phyloP scores from a whole-genome alignment of 2,888 invertebrate genomes.

The Odontocolon sp. region DNA sequence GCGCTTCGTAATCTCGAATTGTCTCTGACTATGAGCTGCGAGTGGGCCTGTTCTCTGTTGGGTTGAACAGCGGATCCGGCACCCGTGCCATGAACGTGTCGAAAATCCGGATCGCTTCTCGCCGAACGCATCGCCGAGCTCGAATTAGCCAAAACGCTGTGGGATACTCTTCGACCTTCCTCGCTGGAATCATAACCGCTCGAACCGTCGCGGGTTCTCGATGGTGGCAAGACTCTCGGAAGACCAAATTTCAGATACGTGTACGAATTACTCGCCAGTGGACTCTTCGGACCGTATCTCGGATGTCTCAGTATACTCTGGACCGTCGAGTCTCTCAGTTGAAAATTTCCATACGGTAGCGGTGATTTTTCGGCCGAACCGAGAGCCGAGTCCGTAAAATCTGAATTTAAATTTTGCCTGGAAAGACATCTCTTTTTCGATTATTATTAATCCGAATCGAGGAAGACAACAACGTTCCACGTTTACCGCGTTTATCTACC shows the following conservation, averaged over 20 bases:
- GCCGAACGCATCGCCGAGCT: slow-evolving; percentile 85
- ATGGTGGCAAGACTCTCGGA: slow-evolving; percentile 94
- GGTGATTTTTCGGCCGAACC: slow-evolving; percentile 97
- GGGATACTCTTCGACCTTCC: slow-evolving; percentile 79
- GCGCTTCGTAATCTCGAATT: slow-evolving; percentile 83
- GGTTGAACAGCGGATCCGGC: slow-evolving; percentile 68
- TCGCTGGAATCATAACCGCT: slow-evolving; percentile 96
- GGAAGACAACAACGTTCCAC: slow-evolving; percentile 15
- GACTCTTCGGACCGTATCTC: slow-evolving; percentile 94
- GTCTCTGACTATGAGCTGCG: slow-evolving; percentile 72
- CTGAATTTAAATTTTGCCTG: slow-evolving; percentile 97
- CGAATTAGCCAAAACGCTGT: slow-evolving; percentile 83
- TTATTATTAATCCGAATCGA: not conserved
- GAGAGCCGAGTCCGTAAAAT: slow-evolving; percentile 96
- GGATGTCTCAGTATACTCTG: slow-evolving; percentile 95
- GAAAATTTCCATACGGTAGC: slow-evolving; percentile 96
- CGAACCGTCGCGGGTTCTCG: slow-evolving; percentile 88
- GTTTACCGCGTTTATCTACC: no score
- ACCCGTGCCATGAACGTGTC: slow-evolving; percentile 69
- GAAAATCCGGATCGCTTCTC: slow-evolving; percentile 93
- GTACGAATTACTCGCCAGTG: slow-evolving; percentile 94
- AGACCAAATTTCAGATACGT: slow-evolving; percentile 97
- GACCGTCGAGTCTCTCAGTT: slow-evolving; percentile 94
- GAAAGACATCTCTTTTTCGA: slow-evolving; percentile 60
- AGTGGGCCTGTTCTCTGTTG: slow-evolving; percentile 70